These are phyloP conservation scores for Asarcornis scutulata DNA, from an alignment of 2,113 vertebrate species.

Conservation along the genomic window DNA sequence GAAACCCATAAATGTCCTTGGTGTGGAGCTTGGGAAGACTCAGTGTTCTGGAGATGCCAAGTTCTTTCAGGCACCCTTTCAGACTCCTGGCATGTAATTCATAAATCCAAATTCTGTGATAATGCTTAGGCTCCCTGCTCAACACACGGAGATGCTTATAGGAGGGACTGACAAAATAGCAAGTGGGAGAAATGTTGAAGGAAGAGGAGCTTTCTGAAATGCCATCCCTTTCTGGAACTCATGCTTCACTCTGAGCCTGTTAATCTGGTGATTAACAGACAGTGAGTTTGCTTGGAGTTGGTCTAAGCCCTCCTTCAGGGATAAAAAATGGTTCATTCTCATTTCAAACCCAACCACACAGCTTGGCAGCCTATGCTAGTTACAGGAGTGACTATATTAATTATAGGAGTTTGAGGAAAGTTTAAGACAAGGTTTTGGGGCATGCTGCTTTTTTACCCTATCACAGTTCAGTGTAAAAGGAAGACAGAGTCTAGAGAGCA, in stretches of 20 bases:
- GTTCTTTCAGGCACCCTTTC: not conserved
- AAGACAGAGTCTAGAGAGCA: not conserved
- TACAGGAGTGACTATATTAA: not conserved
- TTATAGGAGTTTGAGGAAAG: not conserved
- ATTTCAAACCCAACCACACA: not conserved
- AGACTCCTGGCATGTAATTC: not conserved
- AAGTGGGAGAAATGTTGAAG: not conserved
- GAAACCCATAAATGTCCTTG: not conserved
- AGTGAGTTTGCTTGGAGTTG: not conserved
- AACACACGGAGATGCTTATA: not conserved
- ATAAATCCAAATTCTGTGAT: not conserved
- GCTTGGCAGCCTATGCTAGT: not conserved
- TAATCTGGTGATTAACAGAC: not conserved
- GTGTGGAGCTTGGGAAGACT: not conserved
- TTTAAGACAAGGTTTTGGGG: not conserved
- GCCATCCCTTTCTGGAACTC: not conserved
- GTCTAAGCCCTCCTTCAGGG: not conserved
- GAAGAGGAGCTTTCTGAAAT: not conserved
- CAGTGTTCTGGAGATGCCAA: not conserved
- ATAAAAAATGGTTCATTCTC: not conserved
- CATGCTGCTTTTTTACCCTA: not conserved
- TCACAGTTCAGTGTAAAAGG: not conserved
- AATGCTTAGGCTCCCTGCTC: not conserved
- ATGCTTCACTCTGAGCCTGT: not conserved
- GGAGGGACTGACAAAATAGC: not conserved